A percentile compares a stretch with the other conserved stretches of the same genome.
Conservation (phyloP, 2,888 invertebrate genomes). For the Perithous albicinctus region DNA sequence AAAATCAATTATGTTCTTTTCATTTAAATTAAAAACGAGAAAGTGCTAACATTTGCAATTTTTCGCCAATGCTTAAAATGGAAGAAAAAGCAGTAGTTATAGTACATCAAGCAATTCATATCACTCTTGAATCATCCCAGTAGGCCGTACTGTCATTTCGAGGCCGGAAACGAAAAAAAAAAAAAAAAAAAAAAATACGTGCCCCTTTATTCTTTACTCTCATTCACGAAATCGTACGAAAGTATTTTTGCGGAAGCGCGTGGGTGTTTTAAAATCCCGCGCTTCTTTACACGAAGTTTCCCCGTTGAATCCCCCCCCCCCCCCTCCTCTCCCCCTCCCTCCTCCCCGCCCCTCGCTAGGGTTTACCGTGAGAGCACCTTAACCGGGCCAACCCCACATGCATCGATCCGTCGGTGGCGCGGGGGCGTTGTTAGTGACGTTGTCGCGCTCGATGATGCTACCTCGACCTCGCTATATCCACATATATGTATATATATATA, state of each 20-base stretch:
- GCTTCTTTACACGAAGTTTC: slow-evolving; percentile 1
- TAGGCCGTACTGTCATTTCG: not conserved
- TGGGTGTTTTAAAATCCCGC: slow-evolving; percentile 46
- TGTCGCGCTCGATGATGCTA: slow-evolving; percentile 47
- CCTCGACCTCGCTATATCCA: slow-evolving; percentile 49
- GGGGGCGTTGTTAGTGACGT: slow-evolving; percentile 69
- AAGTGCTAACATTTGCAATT: no score
- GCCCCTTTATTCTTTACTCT: not conserved
- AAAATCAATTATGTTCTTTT: no score
- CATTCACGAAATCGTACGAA: slow-evolving; percentile 9
- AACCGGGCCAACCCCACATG: slow-evolving; percentile 60
- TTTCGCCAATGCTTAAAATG: no score
- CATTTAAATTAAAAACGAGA: no score
- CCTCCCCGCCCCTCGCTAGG: not conserved
- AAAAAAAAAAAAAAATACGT: not conserved
- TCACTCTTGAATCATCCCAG: not conserved
- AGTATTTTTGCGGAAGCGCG: not conserved
- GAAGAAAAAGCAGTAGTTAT: not conserved
- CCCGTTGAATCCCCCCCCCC: not conserved
- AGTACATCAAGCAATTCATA: no score
- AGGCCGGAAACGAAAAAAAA: slow-evolving; percentile 1
- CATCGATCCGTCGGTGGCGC: slow-evolving; percentile 53
- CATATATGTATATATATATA: no score
- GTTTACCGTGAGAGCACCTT: slow-evolving; percentile 39
- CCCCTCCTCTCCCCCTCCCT: not conserved